Evolutionary conservation across 2,113 vertebrate genomes (phyloP).

Genomic region (Mastomys coucha): DNA sequence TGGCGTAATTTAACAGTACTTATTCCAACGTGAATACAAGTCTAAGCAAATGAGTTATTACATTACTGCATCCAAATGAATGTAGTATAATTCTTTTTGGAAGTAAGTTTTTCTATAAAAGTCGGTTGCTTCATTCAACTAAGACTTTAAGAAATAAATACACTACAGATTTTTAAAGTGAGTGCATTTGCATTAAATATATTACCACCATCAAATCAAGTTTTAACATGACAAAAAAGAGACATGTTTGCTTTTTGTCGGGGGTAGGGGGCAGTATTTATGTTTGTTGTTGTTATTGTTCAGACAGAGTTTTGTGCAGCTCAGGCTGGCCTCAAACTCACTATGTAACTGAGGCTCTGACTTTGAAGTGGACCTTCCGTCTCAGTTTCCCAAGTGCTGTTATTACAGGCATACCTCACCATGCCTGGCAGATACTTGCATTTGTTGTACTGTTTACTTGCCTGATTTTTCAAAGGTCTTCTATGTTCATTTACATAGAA

Average conservation of each 20-base stretch:
- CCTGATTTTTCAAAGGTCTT: neutral
- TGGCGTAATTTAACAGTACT: slow-evolving; percentile 42
- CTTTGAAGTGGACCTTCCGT: neutral
- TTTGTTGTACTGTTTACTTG: neutral
- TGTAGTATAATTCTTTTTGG: neutral
- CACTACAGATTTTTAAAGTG: slow-evolving; percentile 46
- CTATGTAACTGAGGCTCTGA: neutral
- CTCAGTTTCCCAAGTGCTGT: neutral
- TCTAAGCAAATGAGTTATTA: slow-evolving; percentile 51
- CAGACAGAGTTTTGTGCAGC: neutral
- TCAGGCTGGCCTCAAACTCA: neutral
- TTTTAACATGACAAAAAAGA: slow-evolving; percentile 37
- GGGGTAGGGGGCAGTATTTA: fast-evolving
- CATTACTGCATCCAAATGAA: slow-evolving; percentile 54
- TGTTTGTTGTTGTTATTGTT: neutral
- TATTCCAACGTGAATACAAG: slow-evolving; percentile 24
- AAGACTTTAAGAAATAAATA: slow-evolving; percentile 55
- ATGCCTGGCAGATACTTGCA: neutral
- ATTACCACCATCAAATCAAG: neutral
- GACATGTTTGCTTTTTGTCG: neutral
- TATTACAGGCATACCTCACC: neutral
- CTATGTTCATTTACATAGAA: neutral
- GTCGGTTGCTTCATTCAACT: slow-evolving; percentile 42
- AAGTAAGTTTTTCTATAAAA: slow-evolving; percentile 26
- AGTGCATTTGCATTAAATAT: slow-evolving; percentile 1